Evolutionary conservation across 2,797 vertebrate genomes (phyloP).

Genomic region (Clarias laeviceps): DNA sequence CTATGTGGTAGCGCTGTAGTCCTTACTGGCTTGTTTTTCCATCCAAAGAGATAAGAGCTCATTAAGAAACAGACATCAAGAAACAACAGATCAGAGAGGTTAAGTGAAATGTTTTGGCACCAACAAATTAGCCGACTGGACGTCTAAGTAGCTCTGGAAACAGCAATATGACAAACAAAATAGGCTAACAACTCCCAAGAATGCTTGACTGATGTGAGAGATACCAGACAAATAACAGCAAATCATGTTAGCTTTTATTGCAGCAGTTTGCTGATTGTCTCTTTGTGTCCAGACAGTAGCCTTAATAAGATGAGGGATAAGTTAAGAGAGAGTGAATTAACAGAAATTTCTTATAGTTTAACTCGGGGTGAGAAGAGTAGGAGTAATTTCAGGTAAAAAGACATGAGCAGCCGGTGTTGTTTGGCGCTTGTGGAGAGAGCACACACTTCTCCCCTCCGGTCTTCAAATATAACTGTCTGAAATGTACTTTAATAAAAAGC

Average conservation of each 20-base stretch:
- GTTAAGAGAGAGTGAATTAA: slow-evolving; percentile 20
- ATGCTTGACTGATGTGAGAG: slow-evolving; percentile 26
- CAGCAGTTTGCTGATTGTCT: not conserved
- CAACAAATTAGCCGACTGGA: not conserved
- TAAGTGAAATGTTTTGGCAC: slow-evolving; percentile 10
- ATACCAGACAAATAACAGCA: slow-evolving; percentile 32
- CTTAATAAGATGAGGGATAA: slow-evolving; percentile 18
- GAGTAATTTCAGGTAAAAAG: slow-evolving; percentile 1
- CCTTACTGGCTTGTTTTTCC: not conserved
- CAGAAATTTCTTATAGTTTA: not conserved
- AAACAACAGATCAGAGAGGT: not conserved
- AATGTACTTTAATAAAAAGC: not conserved
- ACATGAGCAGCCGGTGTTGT: not conserved
- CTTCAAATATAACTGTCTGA: not conserved
- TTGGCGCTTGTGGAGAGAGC: not conserved
- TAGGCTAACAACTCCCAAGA: slow-evolving; percentile 17
- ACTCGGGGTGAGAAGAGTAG: slow-evolving; percentile 5
- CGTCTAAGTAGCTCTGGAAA: slow-evolving; percentile 4
- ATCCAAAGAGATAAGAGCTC: not conserved
- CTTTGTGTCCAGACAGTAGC: slow-evolving; percentile 9
- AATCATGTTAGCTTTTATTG: slow-evolving; percentile 34
- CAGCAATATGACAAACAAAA: slow-evolving; percentile 17
- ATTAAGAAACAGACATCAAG: not conserved
- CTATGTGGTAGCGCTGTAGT: not conserved
- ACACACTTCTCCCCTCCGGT: not conserved